Evolutionary conservation across 2,888 invertebrate genomes (phyloP), one percentile per base, ranked within the genome.

Genomic region (Buathra laborator): DNA sequence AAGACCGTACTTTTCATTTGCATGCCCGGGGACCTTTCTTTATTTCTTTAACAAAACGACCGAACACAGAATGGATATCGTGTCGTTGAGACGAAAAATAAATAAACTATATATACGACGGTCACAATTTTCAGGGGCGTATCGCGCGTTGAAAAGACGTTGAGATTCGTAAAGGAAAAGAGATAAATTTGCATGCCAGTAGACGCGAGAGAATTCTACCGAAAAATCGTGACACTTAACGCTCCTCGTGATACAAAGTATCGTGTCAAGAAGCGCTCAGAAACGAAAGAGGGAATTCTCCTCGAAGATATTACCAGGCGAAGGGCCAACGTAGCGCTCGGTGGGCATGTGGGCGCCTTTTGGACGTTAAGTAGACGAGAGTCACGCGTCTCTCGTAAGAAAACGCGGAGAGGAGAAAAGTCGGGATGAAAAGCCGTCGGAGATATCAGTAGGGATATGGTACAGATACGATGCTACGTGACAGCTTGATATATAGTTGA

Each of bases 401-500:
- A 77, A 67, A 10, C 48, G 37, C 43, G 72, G 10, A 53, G 53
- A n/a, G 6, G 67, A 53, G 32, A 59, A n/a, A 32, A 29, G 59
- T 12, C 32, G 59, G 59, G 24, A 59, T 59, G 29, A 59, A 59
- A 59, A 59, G 24, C 24, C 85, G 88, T 82, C 85, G 90, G 89
- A 90, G 89, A 90, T 90, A 91, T 90, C 90, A 89, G 89, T 81
- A 16, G 87, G 88, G 90, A 90, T 89, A 90, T 87, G 32, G 29
- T 90, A 89, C 89, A 90, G 91, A 91, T 91, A 90, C 90, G 88
- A 86, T 87, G 89, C 85, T 89, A 90, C 91, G 90, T 89, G 91
- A 91, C 91, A 91, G 90, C 88, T 90, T 91, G 91, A 91, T 91
- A 88, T 91, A 91, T 91, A 90, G 91, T 89, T 90, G 91, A 91